These are phyloP conservation scores for Bedellia somnulentella DNA, from an alignment of 2,888 invertebrate genomes.

Conservation along the genomic window DNA sequence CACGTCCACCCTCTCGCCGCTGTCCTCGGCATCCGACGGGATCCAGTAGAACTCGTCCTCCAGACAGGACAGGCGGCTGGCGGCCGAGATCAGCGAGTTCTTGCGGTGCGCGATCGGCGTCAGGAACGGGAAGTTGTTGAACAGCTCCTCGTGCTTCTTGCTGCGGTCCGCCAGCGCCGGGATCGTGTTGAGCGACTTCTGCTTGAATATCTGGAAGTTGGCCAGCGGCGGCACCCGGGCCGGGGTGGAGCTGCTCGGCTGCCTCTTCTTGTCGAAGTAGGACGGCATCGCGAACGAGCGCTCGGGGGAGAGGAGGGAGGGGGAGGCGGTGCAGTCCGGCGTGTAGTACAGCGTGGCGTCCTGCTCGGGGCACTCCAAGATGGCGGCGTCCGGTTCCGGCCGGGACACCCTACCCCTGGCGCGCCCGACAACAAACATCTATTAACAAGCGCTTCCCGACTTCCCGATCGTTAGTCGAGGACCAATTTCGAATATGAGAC, in stretches of 20 bases:
- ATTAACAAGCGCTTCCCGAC: not conserved
- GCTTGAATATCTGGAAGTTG: constrained; percentile 50
- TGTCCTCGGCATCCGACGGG: constrained; percentile 30
- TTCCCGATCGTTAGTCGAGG: not conserved
- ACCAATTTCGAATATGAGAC: too few species aligned
- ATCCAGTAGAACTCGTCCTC: constrained; percentile 53
- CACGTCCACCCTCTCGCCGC: constrained; percentile 26
- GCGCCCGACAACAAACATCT: constrained; percentile 20
- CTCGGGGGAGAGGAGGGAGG: constrained; percentile 19
- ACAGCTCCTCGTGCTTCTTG: constrained; percentile 40
- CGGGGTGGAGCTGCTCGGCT: constrained; percentile 26
- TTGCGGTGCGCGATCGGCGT: constrained; percentile 61
- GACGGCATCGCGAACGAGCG: constrained; percentile 46
- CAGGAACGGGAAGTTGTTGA: constrained; percentile 59
- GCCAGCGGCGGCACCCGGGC: constrained; percentile 36
- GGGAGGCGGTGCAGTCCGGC: constrained; percentile 8
- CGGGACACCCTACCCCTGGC: constrained; percentile 24
- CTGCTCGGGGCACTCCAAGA: constrained; percentile 19
- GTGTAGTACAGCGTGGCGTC: constrained; percentile 7
- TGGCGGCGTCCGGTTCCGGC: constrained; percentile 12
- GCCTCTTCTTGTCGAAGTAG: constrained; percentile 45
- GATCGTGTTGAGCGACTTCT: constrained; percentile 50
- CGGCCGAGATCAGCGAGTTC: constrained; percentile 34
- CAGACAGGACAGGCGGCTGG: constrained; percentile 32
- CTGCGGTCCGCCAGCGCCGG: constrained; percentile 35